Evolutionary conservation across 2,888 invertebrate genomes (phyloP).

Genomic region (Metallyticus violacea): DNA sequence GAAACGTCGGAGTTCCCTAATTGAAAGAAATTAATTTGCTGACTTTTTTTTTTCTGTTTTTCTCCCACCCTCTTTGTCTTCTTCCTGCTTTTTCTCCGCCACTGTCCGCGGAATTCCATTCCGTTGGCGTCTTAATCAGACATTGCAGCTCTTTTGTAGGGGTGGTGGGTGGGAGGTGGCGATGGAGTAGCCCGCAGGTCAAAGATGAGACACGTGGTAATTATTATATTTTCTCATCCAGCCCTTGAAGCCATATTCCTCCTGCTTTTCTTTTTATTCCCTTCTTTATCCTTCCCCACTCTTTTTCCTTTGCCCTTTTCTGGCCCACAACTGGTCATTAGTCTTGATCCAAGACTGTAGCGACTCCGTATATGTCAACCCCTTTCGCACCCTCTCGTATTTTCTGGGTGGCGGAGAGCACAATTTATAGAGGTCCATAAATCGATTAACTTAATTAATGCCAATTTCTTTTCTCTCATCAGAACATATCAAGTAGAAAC

Average conservation of each 20-base stretch:
- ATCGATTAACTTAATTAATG: neutral
- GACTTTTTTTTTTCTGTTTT: neutral
- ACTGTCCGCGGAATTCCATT: conserved; percentile 25
- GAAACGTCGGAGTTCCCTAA: conserved; percentile 20
- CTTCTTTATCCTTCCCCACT: neutral
- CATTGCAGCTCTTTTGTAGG: neutral
- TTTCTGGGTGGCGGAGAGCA: neutral
- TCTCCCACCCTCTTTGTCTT: neutral
- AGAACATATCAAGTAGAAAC: neutral
- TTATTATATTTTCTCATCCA: conserved; percentile 29
- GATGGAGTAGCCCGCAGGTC: conserved; percentile 26
- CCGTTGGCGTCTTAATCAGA: conserved; percentile 27
- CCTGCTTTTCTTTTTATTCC: neutral
- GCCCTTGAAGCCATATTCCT: conserved; percentile 2
- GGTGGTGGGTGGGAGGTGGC: neutral
- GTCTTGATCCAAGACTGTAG: neutral
- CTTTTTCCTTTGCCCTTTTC: neutral
- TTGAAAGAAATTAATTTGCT: conserved; percentile 35
- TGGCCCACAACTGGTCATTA: neutral
- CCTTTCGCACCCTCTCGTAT: neutral
- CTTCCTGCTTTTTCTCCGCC: neutral
- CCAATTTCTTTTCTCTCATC: neutral
- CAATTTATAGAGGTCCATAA: neutral
- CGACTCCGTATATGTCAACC: neutral
- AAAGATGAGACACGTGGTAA: conserved; percentile 34